These are phyloP conservation scores for Aphis craccivora DNA, from an alignment of 1,140 invertebrate species.

Conservation along the genomic window DNA sequence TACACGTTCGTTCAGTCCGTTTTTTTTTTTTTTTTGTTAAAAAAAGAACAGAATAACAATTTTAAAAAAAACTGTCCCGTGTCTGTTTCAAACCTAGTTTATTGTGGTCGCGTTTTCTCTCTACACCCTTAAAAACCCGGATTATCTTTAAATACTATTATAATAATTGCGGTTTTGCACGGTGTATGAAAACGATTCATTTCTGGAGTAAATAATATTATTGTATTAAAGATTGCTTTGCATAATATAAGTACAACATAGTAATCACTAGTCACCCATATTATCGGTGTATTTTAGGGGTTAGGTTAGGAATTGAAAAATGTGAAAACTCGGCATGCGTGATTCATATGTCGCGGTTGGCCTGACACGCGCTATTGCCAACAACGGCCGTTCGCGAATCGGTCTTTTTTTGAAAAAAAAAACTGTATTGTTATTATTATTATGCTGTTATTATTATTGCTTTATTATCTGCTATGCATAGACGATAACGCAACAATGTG, in stretches of 20 bases:
- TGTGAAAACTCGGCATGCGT: background rate
- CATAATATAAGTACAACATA: background rate
- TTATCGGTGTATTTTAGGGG: background rate
- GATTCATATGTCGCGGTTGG: background rate
- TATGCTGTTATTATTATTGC: background rate
- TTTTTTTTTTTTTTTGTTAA: background rate
- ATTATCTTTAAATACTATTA: background rate
- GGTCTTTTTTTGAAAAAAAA: background rate
- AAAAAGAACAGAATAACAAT: background rate
- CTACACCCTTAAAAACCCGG: background rate
- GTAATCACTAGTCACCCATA: background rate
- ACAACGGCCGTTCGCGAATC: background rate
- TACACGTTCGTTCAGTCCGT: background rate
- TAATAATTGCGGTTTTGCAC: background rate
- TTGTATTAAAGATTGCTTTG: background rate
- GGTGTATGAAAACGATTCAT: background rate
- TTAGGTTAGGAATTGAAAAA: background rate
- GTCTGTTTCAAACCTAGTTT: background rate
- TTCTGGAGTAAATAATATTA: background rate
- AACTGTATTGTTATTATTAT: background rate
- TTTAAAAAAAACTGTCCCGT: background rate
- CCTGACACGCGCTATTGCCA: background rate
- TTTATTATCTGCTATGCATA: background rate
- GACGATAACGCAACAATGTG: constrained; percentile 28
- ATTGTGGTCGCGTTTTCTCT: background rate